Conservation (phyloP, 1,140 invertebrate genomes). For the Trinorchestia longiramus region DNA sequence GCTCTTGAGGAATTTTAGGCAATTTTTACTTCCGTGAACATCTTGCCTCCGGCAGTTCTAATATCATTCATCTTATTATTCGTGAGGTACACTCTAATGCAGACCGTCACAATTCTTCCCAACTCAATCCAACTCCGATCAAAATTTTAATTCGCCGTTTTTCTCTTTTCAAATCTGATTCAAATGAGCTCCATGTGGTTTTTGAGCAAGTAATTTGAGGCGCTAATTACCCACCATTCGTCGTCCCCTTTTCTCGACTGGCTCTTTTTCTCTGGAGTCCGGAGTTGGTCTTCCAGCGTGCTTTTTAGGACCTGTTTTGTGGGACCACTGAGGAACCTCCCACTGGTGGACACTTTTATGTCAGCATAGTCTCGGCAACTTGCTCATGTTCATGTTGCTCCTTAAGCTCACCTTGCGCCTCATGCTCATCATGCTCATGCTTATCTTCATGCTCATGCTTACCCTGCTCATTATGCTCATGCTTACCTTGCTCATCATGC, state of each 20-base stretch:
- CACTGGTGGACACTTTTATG: constrained; percentile 8
- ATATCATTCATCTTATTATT: constrained; percentile 5
- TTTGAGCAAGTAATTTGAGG: constrained; percentile 46
- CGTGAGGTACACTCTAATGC: background rate
- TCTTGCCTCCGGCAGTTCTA: background rate
- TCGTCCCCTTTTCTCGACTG: constrained; percentile 24
- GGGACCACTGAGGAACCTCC: background rate
- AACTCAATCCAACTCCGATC: constrained; percentile 18
- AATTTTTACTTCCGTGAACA: background rate
- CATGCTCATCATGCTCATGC: background rate
- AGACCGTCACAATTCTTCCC: constrained; percentile 39
- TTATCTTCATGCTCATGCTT: background rate
- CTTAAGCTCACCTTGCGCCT: background rate
- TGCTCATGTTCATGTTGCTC: background rate
- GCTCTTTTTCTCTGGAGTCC: background rate
- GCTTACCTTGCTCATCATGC: background rate
- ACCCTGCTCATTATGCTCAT: background rate
- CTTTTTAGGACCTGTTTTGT: background rate
- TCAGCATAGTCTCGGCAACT: background rate
- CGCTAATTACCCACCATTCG: constrained; percentile 53
- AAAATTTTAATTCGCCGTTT: constrained; percentile 38
- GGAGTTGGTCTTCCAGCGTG: constrained; percentile 15
- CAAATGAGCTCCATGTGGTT: constrained; percentile 50
- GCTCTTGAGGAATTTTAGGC: constrained; percentile 8
- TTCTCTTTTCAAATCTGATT: constrained; percentile 50